Evolutionary conservation across 2,113 vertebrate genomes (phyloP), one percentile per base, ranked within the genome.

Genomic region (Cepphus grylle): DNA sequence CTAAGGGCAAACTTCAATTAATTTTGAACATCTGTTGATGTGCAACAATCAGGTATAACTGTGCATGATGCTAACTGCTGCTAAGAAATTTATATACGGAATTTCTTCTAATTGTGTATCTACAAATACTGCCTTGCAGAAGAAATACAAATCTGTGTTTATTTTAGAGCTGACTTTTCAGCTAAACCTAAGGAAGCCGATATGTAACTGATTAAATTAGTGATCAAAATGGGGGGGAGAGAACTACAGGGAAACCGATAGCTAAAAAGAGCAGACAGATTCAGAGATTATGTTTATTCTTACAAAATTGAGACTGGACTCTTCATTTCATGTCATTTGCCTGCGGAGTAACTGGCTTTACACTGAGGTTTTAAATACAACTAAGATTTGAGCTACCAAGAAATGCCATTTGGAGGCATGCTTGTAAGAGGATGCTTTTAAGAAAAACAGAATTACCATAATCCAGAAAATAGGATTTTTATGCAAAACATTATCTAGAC

Each of bases 11-110:
- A 52, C 3, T 53, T 61, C 36, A 61, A 30, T 34, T 85, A 53
- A 91, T 93, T 91, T 95, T 78, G 27, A 82, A 66, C n/a, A 86
- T 85, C 62, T 88, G 23, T 81, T 94, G 66, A 49, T 86, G 49
- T 43, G 38, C 36, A 94, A 69, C 29, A 74, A 80, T 77, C 36
- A 80, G 69, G 73, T 92, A 38, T 32, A 90, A 83, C 6, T 18
- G 50, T 13, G 10, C 3, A 23, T 15, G 5, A 82, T 47, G 5
- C n/a, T n/a, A n/a, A n/a, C 66, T 42, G 13, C 34, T 77, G 67
- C 25, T 38, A 92, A 27, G 1, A 78, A 58, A 61, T 53, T 52
- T 85, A 38, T 43, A 19, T 43, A 12, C 15, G 58, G 32, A 88
- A 82, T 79, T 52, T 95, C 20, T 7, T 81, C 58, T 55, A 61